A percentile compares a stretch with the other conserved stretches of the same genome.
These are phyloP conservation scores for Gopherus flavomarginatus DNA, from an alignment of 2,113 vertebrate genomes.

Conservation along the genomic window DNA sequence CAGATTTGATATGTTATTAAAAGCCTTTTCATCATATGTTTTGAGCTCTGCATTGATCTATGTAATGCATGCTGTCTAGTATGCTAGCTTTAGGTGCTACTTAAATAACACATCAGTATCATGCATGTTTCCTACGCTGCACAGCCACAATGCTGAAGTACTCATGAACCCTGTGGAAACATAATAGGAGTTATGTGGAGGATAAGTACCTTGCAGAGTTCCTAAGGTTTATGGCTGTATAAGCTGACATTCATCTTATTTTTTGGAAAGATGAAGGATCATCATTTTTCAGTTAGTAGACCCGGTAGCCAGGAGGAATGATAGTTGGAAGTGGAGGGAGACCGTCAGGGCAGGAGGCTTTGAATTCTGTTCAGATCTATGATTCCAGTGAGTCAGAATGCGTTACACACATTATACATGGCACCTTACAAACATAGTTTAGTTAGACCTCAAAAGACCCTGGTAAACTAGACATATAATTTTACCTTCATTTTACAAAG, in stretches of 20 bases:
- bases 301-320: neutral
- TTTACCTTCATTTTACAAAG: neutral
- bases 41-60: neutral
- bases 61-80: neutral
- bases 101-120: neutral
- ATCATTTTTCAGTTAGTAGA: neutral
- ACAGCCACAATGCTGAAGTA: neutral
- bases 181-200: rapidly evolving
- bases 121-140: neutral
- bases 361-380: neutral
- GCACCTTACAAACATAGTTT: neutral
- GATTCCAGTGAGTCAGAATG: neutral
- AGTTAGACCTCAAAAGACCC: neutral
- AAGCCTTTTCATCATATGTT: neutral
- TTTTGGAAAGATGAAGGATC: neutral
- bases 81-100: neutral
- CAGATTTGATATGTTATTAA: neutral
- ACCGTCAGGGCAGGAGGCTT: neutral
- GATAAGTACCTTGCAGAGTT: neutral
- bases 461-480: neutral
- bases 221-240: neutral
- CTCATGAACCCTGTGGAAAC: neutral
- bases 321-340: neutral
- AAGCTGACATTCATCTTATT: rapidly evolving
- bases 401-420: neutral